Conservation (phyloP, 2,113 vertebrate species). For the Callopanchax toddi region DNA sequence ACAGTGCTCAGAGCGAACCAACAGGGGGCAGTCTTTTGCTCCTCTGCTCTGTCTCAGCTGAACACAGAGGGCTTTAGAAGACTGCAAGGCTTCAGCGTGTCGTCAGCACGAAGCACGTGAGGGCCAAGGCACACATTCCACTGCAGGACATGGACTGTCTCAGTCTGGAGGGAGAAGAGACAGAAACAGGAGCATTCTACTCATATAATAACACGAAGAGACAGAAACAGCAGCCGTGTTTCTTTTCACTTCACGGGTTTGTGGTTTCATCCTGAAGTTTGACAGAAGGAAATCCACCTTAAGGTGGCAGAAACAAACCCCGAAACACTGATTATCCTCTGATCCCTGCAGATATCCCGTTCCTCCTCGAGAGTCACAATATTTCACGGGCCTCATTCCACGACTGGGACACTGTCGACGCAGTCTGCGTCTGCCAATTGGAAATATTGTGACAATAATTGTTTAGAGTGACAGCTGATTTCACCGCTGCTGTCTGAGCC, state of each 20-base stretch:
- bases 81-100: constrained; percentile 2
- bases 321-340: background rate
- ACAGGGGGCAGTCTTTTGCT: constrained; percentile 75
- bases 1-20: constrained; percentile 41
- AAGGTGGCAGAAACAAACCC: background rate
- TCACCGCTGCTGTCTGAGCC: background rate
- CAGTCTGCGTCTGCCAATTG: constrained; percentile 19
- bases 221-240: background rate
- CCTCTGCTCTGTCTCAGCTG: constrained; percentile 31
- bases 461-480: constrained; percentile 34
- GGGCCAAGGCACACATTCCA: background rate
- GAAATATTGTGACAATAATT: constrained; percentile 69
- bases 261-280: too few species aligned
- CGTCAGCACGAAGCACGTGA: constrained; percentile 4
- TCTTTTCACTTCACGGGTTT: background rate
- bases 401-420: constrained; percentile 21
- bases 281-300: background rate
- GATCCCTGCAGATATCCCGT: background rate
- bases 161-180: background rate
- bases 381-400: constrained; percentile 29
- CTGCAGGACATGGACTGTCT: constrained; percentile 8
- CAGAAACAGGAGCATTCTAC: background rate
- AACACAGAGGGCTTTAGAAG: background rate
- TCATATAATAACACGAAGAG: background rate
- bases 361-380: constrained; percentile 43